Percentiles rank a stretch among this genome's conserved stretches.
phyloP scores from a whole-genome alignment of 2,888 invertebrate species.

The Synanthedon formicaeformis region DNA sequence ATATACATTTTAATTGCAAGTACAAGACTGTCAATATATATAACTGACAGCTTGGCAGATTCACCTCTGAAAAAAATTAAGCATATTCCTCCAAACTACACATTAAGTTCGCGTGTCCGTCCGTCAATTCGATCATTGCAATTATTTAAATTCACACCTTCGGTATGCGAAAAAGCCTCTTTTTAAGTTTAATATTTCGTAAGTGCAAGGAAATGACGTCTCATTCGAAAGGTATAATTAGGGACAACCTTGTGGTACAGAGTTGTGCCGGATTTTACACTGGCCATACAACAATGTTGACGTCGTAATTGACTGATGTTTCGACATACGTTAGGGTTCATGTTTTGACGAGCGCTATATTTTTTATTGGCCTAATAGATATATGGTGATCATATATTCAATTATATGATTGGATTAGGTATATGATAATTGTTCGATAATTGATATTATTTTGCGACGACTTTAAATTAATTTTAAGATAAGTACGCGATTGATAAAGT shows the following conservation, averaged over 20 bases:
- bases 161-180: slow-evolving; percentile 60
- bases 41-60: too few species aligned
- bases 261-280: slow-evolving; percentile 45
- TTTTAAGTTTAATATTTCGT: slow-evolving; percentile 66
- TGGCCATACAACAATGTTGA: slow-evolving; percentile 45
- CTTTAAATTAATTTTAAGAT: too few species aligned
- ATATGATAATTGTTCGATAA: too few species aligned
- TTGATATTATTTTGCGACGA: too few species aligned
- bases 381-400: too few species aligned
- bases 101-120: slow-evolving; percentile 64
- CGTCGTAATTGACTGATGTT: slow-evolving; percentile 52
- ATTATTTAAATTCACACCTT: slow-evolving; percentile 72
- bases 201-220: slow-evolving; percentile 67
- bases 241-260: slow-evolving; percentile 57
- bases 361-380: too few species aligned
- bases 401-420: too few species aligned
- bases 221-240: slow-evolving; percentile 69
- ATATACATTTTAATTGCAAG: too few species aligned
- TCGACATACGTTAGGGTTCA: slow-evolving; percentile 27
- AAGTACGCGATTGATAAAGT: too few species aligned
- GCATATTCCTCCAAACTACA: slow-evolving; percentile 23
- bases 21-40: too few species aligned
- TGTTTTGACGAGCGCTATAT: background rate
- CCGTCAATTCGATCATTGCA: slow-evolving; percentile 60
- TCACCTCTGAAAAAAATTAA: too few species aligned